Base-by-base conservation (phyloP, 2,113 vertebrate species). In the Abramis brama region DNA sequence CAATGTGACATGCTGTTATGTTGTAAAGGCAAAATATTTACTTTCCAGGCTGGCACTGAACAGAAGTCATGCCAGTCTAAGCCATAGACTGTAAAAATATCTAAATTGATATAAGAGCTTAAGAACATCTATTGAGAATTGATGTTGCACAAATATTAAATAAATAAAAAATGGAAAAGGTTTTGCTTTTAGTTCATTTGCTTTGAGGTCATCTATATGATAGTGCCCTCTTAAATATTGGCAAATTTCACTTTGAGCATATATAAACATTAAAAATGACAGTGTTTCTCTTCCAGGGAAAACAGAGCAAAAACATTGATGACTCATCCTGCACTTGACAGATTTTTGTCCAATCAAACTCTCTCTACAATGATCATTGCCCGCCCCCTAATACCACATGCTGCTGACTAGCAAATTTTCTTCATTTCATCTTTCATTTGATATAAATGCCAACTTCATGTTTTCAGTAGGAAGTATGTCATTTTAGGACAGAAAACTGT, bases 1-100 rank as follows among this genome's bases (percentile, higher is more conserved):
- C 21, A 0, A 64, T 21, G 30, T 71, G 6, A 19, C 25, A 1
- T 50, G 52, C 64, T 70, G 27, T 59, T 64, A 55, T 60, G 85
- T 39, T 85, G 84, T 85, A 85, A 80, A 86, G 52, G 73, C 27
- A 74, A 73, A 80, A 7, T 10, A 33, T 25, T 39, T 15, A 21
- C 23, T 27, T 3, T 33, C 4, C 75, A 27, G 15, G 11, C 73
- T 27, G 23, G 12, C n/a, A 50, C 25, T 21, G 47, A 77, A 30
- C 75, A 11, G 45, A 45, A n/a, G 21, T n/a, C 39, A 74, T 74
- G 70, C 10, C 39, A 25, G 11, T 45, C 11, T 47, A 25, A 25
- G 25, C 43, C 2, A 39, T 39, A 39, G 36, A 39, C 36, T 39
- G 36, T 36, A 39, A 39, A 39, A 39, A 33, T 33, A 33, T 33